Evolutionary conservation across 2,797 vertebrate genomes (phyloP), one percentile per base, ranked within the genome.

Genomic region (Mycteria americana): DNA sequence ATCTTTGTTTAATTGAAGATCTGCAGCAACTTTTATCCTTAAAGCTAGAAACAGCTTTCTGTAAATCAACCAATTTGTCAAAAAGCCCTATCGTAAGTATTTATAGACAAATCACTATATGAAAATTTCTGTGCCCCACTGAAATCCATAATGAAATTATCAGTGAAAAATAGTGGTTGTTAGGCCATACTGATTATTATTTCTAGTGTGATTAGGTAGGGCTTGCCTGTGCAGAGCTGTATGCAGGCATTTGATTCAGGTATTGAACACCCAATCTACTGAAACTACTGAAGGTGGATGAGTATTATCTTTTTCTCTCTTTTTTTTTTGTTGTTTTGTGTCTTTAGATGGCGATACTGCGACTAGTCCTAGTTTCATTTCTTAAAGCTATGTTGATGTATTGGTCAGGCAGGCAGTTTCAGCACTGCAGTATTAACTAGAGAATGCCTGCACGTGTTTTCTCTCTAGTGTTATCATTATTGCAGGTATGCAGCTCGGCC

Each of bases 1-100:
- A 62, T 27, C 33, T 84, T 79, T 84, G n/a, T 65, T 88, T 95
- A 92, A 77, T 6, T 82, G 81, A 85, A 69, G 21, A 89, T 11
- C 31, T 87, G 56, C 31, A 89, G n/a, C 16, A 85, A 79, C 43
- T 87, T 93, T 85, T 82, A 79, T 51, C 11, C n/a, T 56, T 76
- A 75, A 73, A 89, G 63, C 12, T 79, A 93, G 31, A 69, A 68
- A 81, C n/a, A 72, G 30, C 31, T 92, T 91, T 89, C 43, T 65
- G 16, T 79, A 87, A 94, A 82, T 64, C 62, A 92, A 51, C 33
- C n/a, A 39, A 39, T 82, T 85, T 77, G 24, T 85, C 68, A 80
- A 74, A 93, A 85, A 88, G 37, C 13, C 11, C 11, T 82, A 28
- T 24, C 15, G 28, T 54, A 33, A 53, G 13, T 86, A 70, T 88